phyloP scores from a whole-genome alignment of 2,113 vertebrate species.

The Rhizomys pruinosus region DNA sequence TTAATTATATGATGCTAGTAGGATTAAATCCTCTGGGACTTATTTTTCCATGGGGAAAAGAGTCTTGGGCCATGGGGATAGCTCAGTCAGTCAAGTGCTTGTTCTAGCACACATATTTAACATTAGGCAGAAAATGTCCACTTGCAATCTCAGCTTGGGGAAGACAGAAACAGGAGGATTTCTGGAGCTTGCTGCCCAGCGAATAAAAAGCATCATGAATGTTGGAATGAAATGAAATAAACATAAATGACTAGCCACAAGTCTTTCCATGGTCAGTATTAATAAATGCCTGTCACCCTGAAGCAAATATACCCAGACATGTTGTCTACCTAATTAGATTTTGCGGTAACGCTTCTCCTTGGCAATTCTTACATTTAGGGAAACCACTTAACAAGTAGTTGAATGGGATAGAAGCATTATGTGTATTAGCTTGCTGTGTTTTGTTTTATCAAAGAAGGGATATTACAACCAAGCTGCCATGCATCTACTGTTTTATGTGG shows the following conservation, averaged over 20 bases:
- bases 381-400: not conserved
- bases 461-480: not conserved
- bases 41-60: conserved; percentile 20
- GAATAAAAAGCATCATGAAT: not conserved
- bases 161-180: not conserved
- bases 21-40: not conserved
- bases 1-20: conserved; percentile 1
- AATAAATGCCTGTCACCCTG: not conserved
- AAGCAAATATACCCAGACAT: not conserved
- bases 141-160: not conserved
- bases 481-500: not conserved
- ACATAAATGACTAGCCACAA: not conserved
- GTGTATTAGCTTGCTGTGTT: not conserved
- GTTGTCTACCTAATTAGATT: not conserved
- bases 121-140: not conserved
- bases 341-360: not conserved
- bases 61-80: too few species aligned
- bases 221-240: conserved; percentile 25
- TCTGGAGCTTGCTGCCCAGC: too few species aligned
- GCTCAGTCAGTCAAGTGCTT: not conserved
- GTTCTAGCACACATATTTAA: not conserved
- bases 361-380: not conserved
- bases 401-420: not conserved
- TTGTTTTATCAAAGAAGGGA: not conserved
- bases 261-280: not conserved